A percentile compares a stretch with the other conserved stretches of the same genome.
These are phyloP conservation scores for Dolichotis patagonum DNA, from an alignment of 2,113 vertebrate genomes.

Conservation along the genomic window DNA sequence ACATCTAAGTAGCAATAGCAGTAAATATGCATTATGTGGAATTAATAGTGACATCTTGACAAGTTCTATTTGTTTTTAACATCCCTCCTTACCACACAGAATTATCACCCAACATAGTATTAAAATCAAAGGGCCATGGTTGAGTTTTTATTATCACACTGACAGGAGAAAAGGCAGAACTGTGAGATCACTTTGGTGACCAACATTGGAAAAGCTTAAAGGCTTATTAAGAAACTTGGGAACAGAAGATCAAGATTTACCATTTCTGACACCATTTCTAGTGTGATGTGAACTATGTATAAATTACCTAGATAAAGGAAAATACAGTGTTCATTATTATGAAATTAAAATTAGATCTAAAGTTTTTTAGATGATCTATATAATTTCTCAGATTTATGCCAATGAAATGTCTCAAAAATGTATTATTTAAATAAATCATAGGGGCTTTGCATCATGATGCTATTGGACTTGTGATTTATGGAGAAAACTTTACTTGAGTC, in stretches of 20 bases:
- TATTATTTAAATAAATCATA: constrained; percentile 10
- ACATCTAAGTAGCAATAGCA: constrained; percentile 35
- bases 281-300: neutral
- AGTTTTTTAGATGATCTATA: neutral
- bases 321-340: neutral
- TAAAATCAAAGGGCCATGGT: constrained; percentile 7
- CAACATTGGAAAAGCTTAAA: neutral
- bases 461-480: neutral
- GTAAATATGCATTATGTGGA: constrained; percentile 62
- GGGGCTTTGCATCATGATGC: neutral
- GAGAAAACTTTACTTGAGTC: neutral
- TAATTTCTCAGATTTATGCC: neutral
- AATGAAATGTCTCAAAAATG: neutral
- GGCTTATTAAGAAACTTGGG: neutral
- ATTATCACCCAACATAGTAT: neutral
- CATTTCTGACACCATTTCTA: neutral
- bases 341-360: neutral
- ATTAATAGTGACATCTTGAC: constrained; percentile 63
- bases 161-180: neutral
- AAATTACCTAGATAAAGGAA: neutral
- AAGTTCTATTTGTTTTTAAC: neutral
- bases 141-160: neutral
- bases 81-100: neutral
- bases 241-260: neutral
- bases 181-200: neutral